Evolutionary conservation across 2,888 invertebrate genomes (phyloP).

Genomic region (Sycophila texana): DNA sequence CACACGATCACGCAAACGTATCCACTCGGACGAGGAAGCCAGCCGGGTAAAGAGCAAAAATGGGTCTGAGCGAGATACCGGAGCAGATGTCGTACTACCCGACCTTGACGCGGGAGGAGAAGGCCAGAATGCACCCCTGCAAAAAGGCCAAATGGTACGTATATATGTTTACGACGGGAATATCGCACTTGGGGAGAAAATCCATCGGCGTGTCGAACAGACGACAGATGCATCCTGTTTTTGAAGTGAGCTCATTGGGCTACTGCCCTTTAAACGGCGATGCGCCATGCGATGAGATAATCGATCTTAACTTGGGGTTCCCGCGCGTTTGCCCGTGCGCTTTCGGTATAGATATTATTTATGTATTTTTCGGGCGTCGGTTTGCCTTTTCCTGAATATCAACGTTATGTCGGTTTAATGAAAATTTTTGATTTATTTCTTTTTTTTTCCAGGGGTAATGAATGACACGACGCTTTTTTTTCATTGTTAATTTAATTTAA

Average conservation of each 20-base stretch:
- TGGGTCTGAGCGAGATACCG: conserved; percentile 62
- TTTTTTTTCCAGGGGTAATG: no score
- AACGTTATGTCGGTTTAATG: no score
- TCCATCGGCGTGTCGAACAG: neutral
- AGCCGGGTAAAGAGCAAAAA: conserved; percentile 40
- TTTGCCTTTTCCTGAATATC: no score
- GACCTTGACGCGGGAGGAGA: conserved; percentile 70
- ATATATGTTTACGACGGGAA: neutral
- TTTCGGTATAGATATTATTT: neutral
- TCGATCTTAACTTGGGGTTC: neutral
- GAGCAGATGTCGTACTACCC: conserved; percentile 67
- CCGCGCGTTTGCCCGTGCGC: neutral
- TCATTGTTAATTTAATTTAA: no score
- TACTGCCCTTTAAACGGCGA: neutral
- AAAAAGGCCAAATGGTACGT: conserved; percentile 71
- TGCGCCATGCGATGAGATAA: neutral
- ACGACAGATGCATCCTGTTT: no score
- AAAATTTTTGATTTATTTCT: no score
- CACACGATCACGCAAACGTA: neutral
- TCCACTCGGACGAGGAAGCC: neutral
- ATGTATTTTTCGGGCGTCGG: no score
- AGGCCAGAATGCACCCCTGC: conserved; percentile 70
- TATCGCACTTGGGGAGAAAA: neutral
- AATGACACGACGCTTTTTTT: no score
- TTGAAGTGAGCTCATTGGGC: no score